phyloP scores from a whole-genome alignment of 2,888 invertebrate genomes.

The Gibbula magus region DNA sequence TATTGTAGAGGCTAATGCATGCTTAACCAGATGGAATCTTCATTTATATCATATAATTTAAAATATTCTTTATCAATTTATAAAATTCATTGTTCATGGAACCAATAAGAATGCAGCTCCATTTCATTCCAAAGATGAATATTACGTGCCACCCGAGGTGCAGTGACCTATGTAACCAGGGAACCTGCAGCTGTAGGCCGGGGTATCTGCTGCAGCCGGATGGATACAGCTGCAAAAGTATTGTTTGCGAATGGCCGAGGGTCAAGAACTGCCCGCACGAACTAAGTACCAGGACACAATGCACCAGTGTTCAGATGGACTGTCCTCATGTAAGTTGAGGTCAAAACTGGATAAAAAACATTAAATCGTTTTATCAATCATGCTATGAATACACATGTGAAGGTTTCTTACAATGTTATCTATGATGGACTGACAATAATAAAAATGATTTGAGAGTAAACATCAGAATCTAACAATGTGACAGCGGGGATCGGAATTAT shows the following conservation, averaged over 20 bases:
- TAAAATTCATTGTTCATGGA: not conserved
- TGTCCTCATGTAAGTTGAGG: not conserved
- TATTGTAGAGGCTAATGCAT: too few relatives aligned
- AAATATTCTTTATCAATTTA: too few relatives aligned
- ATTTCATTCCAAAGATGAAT: slow-evolving; percentile 31
- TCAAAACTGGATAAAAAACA: not conserved
- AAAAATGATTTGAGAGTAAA: too few relatives aligned
- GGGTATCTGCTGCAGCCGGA: slow-evolving; percentile 42
- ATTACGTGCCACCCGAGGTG: slow-evolving; percentile 48
- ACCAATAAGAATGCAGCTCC: not conserved
- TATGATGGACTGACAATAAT: too few relatives aligned
- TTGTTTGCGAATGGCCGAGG: slow-evolving; percentile 40
- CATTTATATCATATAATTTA: too few relatives aligned
- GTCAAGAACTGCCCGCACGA: slow-evolving; percentile 48
- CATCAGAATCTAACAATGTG: too few relatives aligned
- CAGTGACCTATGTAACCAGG: slow-evolving; percentile 49
- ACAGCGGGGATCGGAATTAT: too few relatives aligned
- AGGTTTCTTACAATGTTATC: too few relatives aligned
- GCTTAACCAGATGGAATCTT: too few relatives aligned
- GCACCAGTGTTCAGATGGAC: slow-evolving; percentile 17
- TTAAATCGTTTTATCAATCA: too few relatives aligned
- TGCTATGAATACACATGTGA: too few relatives aligned
- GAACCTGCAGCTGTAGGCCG: slow-evolving; percentile 47
- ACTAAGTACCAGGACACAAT: slow-evolving; percentile 35
- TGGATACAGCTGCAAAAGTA: slow-evolving; percentile 40